A percentile compares a stretch with the other conserved stretches of the same genome.
Evolutionary conservation across 2,888 invertebrate species (phyloP).

Genomic region (Sphaeridia pumilis): DNA sequence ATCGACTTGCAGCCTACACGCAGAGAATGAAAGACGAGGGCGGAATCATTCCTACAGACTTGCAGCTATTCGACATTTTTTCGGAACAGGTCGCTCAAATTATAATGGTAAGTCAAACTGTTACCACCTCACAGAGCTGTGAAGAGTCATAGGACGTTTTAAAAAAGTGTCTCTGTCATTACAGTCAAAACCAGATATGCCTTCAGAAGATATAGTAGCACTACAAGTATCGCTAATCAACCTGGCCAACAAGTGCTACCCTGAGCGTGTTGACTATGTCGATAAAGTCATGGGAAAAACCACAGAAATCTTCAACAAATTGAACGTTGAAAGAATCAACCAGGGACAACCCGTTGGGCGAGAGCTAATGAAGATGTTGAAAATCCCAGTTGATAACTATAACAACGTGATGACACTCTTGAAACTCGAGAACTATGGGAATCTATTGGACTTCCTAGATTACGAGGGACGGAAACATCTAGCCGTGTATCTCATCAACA

Average conservation of each 20-base stretch:
- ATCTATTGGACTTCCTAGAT: constrained; percentile 75
- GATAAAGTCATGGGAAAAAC: constrained; percentile 89
- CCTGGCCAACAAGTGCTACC: constrained; percentile 92
- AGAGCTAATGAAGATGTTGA: constrained; percentile 82
- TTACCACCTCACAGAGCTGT: background rate
- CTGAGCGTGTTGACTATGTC: constrained; percentile 84
- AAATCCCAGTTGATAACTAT: constrained; percentile 90
- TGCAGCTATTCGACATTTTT: constrained; percentile 94
- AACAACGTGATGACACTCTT: constrained; percentile 80
- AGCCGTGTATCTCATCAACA: constrained; percentile 77
- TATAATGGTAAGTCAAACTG: constrained; percentile 67
- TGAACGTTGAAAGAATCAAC: constrained; percentile 68
- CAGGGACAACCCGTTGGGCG: constrained; percentile 74
- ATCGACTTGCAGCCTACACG: constrained; percentile 72
- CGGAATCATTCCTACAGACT: constrained; percentile 64
- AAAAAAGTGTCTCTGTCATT: constrained; percentile 36
- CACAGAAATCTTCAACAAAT: constrained; percentile 74
- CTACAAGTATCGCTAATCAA: constrained; percentile 89
- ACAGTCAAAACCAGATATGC: constrained; percentile 84
- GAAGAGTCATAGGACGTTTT: constrained; percentile 1
- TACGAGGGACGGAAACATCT: constrained; percentile 72
- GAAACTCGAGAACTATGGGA: constrained; percentile 73
- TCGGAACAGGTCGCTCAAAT: constrained; percentile 94
- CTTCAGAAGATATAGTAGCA: constrained; percentile 87
- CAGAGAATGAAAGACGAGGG: constrained; percentile 55